Percentiles rank a stretch among this genome's conserved stretches.
Conservation (phyloP, 2,797 vertebrate genomes). For the Sebastes baramenuke region DNA sequence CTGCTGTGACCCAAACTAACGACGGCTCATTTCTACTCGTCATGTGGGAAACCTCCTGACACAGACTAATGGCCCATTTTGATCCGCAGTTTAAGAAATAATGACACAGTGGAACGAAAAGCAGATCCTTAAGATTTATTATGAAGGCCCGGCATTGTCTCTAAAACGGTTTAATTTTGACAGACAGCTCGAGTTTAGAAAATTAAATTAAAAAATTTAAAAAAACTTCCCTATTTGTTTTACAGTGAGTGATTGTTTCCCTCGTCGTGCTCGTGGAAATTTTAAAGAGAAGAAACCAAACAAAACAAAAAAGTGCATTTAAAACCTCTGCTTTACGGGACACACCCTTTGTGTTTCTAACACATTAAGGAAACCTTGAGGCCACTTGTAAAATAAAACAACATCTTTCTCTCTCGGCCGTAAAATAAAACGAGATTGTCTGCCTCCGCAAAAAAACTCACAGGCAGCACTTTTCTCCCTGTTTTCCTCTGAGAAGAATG, state of each 20-base stretch:
- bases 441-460: constrained; percentile 74
- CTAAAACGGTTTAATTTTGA: neutral
- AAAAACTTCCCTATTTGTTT: constrained; percentile 29
- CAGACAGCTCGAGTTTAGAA: neutral
- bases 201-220: neutral
- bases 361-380: constrained; percentile 78
- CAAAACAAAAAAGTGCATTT: constrained; percentile 54
- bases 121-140: neutral
- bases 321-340: constrained; percentile 40
- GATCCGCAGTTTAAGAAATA: neutral
- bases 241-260: constrained; percentile 60
- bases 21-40: neutral
- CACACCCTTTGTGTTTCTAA: constrained; percentile 75
- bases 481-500: constrained; percentile 71
- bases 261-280: constrained; percentile 19
- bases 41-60: constrained; percentile 14
- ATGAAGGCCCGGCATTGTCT: constrained; percentile 2
- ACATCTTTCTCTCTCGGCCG: constrained; percentile 74
- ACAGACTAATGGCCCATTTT: neutral
- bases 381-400: constrained; percentile 78
- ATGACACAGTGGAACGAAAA: neutral
- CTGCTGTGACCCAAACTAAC: neutral
- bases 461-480: constrained; percentile 77
- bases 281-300: constrained; percentile 49
- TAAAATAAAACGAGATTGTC: constrained; percentile 75